A percentile compares a stretch with the other conserved stretches of the same genome.
Conservation (phyloP, 2,888 invertebrate genomes). For the Aricia artaxerxes region DNA sequence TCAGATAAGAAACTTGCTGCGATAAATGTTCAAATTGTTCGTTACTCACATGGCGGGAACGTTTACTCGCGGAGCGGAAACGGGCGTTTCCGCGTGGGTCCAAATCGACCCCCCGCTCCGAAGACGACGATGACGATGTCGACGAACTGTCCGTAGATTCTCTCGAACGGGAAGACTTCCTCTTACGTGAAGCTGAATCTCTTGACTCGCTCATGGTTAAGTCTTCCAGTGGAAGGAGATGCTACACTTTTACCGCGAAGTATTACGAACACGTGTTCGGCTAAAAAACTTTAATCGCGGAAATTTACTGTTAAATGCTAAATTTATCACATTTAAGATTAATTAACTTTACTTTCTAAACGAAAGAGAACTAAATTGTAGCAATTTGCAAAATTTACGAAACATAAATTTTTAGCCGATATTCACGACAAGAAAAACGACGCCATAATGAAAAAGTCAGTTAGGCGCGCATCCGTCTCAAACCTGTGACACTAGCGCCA, state of each 20-base stretch:
- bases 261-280: not conserved
- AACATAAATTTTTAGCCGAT: too few relatives aligned
- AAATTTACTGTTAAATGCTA: too few relatives aligned
- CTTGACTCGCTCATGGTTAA: not conserved
- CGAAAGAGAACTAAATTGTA: too few relatives aligned
- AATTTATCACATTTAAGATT: too few relatives aligned
- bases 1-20: not conserved
- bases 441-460: too few relatives aligned
- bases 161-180: slow-evolving; percentile 2
- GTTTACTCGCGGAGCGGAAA: not conserved
- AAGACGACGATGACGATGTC: not conserved
- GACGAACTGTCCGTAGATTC: slow-evolving; percentile 9
- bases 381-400: too few relatives aligned
- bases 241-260: not conserved
- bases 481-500: not conserved
- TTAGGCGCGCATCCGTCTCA: not conserved
- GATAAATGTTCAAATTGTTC: not conserved
- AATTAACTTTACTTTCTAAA: too few relatives aligned
- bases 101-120: not conserved
- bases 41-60: not conserved
- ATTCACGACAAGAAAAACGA: too few relatives aligned
- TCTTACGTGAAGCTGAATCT: not conserved
- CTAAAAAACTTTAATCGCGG: not conserved
- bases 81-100: not conserved
- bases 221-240: not conserved